Base-by-base conservation (phyloP, 2,888 invertebrate species). In the Hypolimnas misippus region DNA sequence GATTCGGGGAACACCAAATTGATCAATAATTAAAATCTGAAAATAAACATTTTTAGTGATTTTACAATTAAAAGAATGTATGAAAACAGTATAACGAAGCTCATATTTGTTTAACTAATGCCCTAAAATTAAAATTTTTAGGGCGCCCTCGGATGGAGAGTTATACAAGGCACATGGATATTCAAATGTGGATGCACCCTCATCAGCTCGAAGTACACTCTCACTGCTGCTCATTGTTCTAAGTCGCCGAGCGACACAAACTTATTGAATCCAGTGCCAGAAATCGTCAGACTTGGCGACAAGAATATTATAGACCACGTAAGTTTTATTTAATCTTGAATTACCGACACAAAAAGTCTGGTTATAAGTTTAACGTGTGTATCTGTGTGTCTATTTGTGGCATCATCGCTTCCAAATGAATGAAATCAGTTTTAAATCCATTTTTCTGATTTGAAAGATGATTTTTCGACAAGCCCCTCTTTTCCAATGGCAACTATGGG, bases 221-320 rank as follows among this genome's bases (percentile, higher is more conserved):
- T 95, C 21, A 94, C 95, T 1, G 95, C 95, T 0, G 95, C 94
- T 0, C 95, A 95, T 74, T 95, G 95, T 69, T 75, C 74, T 0
- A 67, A 65, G 3, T 64, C 73, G 7, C 17, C 55, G 0, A 40
- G 35, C 2, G 79, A 80, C 25, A 53, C 70, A 1, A 67, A 65
- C 0, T 53, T 79, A 0, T 68, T 68, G 8, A 71, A 74, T 16
- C 44, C 65, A 1, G 59, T 58, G 1, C 80, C 82, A 3, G 74
- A 77, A 61, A 78, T 79, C n/a, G 77, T 81, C 6, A 70, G 81
- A 49, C 70, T 82, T n/a, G 79, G 79, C 1, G 71, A 73, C 56
- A 77, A 73, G n/a, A 75, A 77, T 49, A 52, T 65, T 31, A 51
- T 59, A 29, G 53, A 59, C 17, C 3, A 12, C 1, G 63, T 62